Evolutionary conservation across 2,888 invertebrate genomes (phyloP), one percentile per base, ranked within the genome.

Genomic region (Nomada fabriciana): DNA sequence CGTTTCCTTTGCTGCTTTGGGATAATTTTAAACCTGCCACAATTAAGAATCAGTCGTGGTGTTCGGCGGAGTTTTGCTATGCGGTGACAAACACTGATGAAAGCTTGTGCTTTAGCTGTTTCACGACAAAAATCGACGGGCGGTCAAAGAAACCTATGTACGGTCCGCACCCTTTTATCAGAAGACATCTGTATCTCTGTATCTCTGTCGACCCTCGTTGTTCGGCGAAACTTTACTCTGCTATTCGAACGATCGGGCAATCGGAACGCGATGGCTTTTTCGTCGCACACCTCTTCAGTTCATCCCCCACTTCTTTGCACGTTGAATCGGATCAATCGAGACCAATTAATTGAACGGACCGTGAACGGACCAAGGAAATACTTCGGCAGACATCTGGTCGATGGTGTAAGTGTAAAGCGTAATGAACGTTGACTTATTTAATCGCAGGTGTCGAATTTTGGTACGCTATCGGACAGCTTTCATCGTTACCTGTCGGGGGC

Each of bases 161-260:
- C 29, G 29, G 7, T 29, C 7, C 29, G 29, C 29, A 5, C 7
- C 36, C 36, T 36, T 36, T 36, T 36, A 36, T 36, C 36, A 36
- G 36, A 36, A 36, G 36, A 36, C 36, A 50, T 20, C 64, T 25
- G 65, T 53, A 36, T 18, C 23, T 13, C 15, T 9, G 0, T 25
- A 1, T 23, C n/a, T n/a, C 23, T 5, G 7, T 0, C 23, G 2
- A 5, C 15, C 3, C 3, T 20, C 29, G 29, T 25, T 43, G 23
- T 47, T 36, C 3, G 15, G 23, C 47, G 43, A 61, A 55, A 64
- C 23, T 63, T 13, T 23, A 1, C 50, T 20, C 25, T 59, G 53
- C 47, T 47, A 4, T 50, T 79, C 11, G 64, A 50, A 59, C 59
- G 13, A 53, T 36, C 65, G 20, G 47, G 59, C 73, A 64, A 74